Evolutionary conservation across 1,140 invertebrate species (phyloP), one percentile per base, ranked within the genome.

Genomic region (Marisa cornuarietis): DNA sequence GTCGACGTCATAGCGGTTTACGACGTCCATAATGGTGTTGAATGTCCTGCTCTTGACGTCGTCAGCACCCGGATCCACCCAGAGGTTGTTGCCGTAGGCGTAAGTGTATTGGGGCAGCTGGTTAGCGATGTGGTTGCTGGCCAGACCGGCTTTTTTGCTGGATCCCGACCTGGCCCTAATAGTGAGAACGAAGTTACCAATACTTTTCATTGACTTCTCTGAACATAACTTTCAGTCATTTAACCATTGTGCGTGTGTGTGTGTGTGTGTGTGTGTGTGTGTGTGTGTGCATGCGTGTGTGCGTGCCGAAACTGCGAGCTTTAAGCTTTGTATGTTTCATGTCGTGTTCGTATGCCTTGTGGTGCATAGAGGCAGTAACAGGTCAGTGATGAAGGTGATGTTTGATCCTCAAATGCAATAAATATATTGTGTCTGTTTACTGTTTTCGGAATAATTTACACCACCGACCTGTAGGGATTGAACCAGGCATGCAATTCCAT

Each of bases 401-500:
- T n/a, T 42, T 26, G 1, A 4, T 71, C 16, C 16, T 71, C n/a
- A 71, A 20, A 20, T 71, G 31, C 31, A 42, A 42, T 42, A 42
- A 42, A 42, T 42, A 42, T 42, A 42, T 42, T 2, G 31, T 42
- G 31, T 42, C 31, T 42, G n/a, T n/a, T n/a, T n/a, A n/a, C n/a
- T n/a, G n/a, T n/a, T n/a, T n/a, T n/a, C n/a, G n/a, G 31, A 42
- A 42, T 42, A 42, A 42, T 42, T 2, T 42, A 1, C 4, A 8
- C 1, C 11, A 9, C 8, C 54, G 16, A 79, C 78, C 78, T 79
- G 79, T 90, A 90, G 3, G 89, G 89, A 75, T 90, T 90, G 68
- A 89, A 86, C 89, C 89, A 90, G 1, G 88, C 86, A 79, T 90
- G 89, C 0, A 90, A 84, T 76, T 90, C 88, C 62, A 90, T 85